Percentiles rank a stretch among this genome's conserved stretches.
Conservation (phyloP, 2,888 invertebrate genomes). For the Esperia sulphurella region DNA sequence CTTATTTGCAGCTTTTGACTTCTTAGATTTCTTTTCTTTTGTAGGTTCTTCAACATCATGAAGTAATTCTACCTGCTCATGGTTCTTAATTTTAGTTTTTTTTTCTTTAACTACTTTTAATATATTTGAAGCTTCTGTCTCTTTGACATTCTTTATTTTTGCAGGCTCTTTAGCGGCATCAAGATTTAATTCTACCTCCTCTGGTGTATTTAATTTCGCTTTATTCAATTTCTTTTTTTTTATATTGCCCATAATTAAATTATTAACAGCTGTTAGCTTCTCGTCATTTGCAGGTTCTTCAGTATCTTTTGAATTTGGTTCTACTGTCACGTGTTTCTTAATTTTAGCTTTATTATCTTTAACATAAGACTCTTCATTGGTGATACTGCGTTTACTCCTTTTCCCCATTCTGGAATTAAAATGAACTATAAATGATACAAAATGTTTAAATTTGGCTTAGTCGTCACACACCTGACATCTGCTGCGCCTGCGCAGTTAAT, state of each 20-base stretch:
- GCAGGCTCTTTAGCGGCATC: neutral
- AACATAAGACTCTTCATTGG: neutral
- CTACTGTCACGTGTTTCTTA: neutral
- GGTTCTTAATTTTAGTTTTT: neutral
- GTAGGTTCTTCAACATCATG: neutral
- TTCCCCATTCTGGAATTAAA: slow-evolving; percentile 8
- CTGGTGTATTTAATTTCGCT: too few species aligned
- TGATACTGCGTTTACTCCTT: slow-evolving; percentile 1
- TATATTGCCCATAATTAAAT: neutral
- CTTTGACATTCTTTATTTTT: neutral
- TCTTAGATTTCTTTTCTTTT: neutral
- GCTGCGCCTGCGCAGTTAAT: too few species aligned
- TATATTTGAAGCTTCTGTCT: neutral
- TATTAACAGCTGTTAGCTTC: neutral
- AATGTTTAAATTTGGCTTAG: neutral
- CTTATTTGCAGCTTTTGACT: neutral
- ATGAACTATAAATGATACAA: too few species aligned
- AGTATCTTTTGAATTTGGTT: neutral
- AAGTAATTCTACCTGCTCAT: neutral
- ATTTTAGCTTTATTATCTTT: neutral
- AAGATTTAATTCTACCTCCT: too few species aligned
- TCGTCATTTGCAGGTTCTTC: neutral
- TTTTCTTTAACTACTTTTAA: neutral
- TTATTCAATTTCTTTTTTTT: neutral
- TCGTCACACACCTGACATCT: too few species aligned